phyloP scores from a whole-genome alignment of 92 coral and sea anemone species.

The Parazoanthus darwini region DNA sequence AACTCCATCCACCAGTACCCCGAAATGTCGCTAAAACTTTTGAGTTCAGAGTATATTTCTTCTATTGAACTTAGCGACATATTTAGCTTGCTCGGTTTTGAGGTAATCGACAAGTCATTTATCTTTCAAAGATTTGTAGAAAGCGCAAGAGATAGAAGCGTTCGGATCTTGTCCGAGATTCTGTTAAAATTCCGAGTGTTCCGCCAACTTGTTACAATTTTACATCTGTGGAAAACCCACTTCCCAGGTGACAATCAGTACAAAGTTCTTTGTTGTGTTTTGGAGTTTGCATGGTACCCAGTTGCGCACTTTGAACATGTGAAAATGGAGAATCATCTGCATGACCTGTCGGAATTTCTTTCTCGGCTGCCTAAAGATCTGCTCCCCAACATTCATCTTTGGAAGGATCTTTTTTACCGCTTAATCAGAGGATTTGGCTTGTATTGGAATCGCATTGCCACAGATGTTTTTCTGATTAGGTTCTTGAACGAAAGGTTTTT shows the following conservation, averaged over 20 bases:
- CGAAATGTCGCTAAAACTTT: background rate
- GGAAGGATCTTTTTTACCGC: background rate
- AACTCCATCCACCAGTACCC: background rate
- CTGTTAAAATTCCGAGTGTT: background rate
- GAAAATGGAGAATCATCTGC: background rate
- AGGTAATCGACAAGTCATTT: background rate
- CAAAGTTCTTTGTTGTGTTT: background rate
- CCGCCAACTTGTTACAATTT: background rate
- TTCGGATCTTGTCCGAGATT: background rate
- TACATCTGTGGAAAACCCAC: background rate
- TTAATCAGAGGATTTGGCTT: constrained; percentile 2
- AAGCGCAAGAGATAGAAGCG: background rate
- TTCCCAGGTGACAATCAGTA: background rate
- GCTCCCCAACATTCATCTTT: background rate
- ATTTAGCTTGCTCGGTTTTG: background rate
- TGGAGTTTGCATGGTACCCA: background rate
- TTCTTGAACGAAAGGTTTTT: background rate
- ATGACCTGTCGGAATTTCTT: background rate
- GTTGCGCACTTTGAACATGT: background rate
- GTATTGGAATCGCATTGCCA: background rate
- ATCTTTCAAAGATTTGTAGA: background rate
- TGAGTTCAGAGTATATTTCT: background rate
- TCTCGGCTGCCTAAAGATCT: constrained; percentile 11
- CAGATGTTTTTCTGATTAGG: background rate
- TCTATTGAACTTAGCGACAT: background rate